A percentile compares a stretch with the other conserved stretches of the same genome.
Evolutionary conservation across 2,888 invertebrate genomes (phyloP).

Genomic region (Sinodicranocentrus sp.): DNA sequence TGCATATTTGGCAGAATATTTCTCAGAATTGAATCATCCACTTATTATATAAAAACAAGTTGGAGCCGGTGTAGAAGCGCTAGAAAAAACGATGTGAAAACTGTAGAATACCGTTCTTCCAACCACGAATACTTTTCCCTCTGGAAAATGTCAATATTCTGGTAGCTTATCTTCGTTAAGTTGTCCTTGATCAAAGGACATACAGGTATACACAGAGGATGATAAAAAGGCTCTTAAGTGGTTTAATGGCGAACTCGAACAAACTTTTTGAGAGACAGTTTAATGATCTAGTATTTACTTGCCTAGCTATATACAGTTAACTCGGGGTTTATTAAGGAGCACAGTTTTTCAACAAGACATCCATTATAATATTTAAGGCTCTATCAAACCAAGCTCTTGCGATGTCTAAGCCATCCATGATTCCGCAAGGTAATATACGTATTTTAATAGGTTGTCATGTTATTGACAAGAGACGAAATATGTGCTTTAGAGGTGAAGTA

Average conservation of each 20-base stretch:
- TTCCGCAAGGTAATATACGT: too few species aligned
- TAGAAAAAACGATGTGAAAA: not conserved
- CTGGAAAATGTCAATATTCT: constrained; percentile 25
- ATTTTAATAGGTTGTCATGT: too few species aligned
- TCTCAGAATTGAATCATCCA: constrained; percentile 1
- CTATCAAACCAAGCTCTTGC: too few species aligned
- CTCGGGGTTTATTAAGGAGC: constrained; percentile 13
- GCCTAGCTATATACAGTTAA: not conserved
- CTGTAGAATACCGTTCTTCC: not conserved
- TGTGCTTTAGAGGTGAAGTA: too few species aligned
- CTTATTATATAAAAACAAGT: too few species aligned
- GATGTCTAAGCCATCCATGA: too few species aligned
- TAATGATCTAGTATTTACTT: constrained; percentile 46
- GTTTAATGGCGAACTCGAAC: constrained; percentile 38
- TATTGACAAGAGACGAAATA: too few species aligned
- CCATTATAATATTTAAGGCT: not conserved
- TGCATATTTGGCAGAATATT: constrained; percentile 14
- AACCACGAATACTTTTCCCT: too few species aligned
- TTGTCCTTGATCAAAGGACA: constrained; percentile 11
- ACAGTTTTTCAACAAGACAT: constrained; percentile 23
- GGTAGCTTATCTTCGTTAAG: not conserved
- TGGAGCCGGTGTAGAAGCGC: too few species aligned
- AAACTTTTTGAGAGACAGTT: constrained; percentile 43
- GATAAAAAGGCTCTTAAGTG: constrained; percentile 20
- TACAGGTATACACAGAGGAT: not conserved